Evolutionary conservation across 2,888 invertebrate species (phyloP), one percentile per base, ranked within the genome.

Genomic region (Harmothoe impar): DNA sequence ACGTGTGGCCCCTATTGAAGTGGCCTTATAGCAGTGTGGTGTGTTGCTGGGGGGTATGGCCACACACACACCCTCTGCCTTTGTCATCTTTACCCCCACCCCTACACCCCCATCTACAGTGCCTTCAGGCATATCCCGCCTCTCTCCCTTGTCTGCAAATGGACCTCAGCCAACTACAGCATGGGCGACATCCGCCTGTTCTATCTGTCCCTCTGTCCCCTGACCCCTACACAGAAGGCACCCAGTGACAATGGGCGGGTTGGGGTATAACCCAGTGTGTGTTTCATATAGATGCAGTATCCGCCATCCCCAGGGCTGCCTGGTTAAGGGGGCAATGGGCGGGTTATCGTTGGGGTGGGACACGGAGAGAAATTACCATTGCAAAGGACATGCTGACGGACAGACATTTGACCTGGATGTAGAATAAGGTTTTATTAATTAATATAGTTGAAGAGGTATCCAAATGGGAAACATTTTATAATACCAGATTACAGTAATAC

Each of bases 111-210:
- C 43, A 31, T n/a, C 84, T 17, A 29, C 84, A 84, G 15, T 43
- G 84, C 84, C 84, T 84, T 51, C 84, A 84, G 84, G 33, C 33
- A 51, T 84, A 35, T 43, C 84, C 84, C 33, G 29, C 31, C 10
- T 43, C 43, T 43, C 43, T 43, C 43, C 43, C 43, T n/a, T 84
- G 84, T 84, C 84, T 84, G 23, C 84, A 51, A 51, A 35, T 84
- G 84, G 84, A 84, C 23, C 17, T 31, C 72, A 25, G 72, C 72
- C 72, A 72, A 72, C 72, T n/a, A 72, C 72, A 72, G 25, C 72
- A 62, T 62, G 62, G 62, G 23, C 62, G 5, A 25, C 72, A 29
- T 62, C 29, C 72, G 72, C 23, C 62, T n/a, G 62, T 62, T 62
- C 62, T 43, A 43, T 43, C 43, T n/a, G 62, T 62, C 12, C 7